Evolutionary conservation across 2,113 vertebrate genomes (phyloP).

Genomic region (Sylvicapra grimmia): DNA sequence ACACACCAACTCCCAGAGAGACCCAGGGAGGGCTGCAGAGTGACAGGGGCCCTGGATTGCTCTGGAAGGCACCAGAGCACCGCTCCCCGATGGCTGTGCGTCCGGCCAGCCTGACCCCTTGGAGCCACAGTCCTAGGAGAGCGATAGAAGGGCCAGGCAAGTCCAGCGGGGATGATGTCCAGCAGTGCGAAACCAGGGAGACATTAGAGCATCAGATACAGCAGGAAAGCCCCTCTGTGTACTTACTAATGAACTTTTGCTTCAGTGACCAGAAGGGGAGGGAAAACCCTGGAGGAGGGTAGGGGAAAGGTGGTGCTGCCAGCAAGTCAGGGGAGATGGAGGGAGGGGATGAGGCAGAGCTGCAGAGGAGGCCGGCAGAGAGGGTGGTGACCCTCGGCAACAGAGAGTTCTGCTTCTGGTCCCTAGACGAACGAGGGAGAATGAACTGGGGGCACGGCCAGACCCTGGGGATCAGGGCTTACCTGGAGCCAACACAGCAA

Average conservation of each 20-base stretch:
- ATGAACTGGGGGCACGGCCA: accelerated
- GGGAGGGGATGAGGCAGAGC: neutral
- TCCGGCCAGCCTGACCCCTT: neutral
- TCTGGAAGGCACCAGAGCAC: neutral
- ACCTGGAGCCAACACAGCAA: neutral
- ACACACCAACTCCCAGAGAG: neutral
- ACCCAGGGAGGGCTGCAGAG: neutral
- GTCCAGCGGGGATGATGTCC: neutral
- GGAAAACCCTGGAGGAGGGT: neutral
- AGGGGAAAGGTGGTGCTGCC: too few species aligned
- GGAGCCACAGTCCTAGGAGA: neutral
- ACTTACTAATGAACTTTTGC: neutral
- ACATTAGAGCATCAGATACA: neutral
- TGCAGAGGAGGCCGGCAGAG: neutral
- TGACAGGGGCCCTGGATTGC: neutral
- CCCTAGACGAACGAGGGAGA: neutral
- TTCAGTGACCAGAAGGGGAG: neutral
- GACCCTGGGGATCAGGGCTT: neutral
- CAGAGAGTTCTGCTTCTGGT: neutral
- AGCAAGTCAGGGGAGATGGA: too few species aligned
- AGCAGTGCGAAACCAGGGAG: neutral
- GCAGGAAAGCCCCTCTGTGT: neutral
- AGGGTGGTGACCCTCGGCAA: neutral
- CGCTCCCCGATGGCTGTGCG: neutral
- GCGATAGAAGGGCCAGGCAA: neutral